phyloP scores from a whole-genome alignment of 1,140 invertebrate genomes.

The Macrosteles quadrilineatus region DNA sequence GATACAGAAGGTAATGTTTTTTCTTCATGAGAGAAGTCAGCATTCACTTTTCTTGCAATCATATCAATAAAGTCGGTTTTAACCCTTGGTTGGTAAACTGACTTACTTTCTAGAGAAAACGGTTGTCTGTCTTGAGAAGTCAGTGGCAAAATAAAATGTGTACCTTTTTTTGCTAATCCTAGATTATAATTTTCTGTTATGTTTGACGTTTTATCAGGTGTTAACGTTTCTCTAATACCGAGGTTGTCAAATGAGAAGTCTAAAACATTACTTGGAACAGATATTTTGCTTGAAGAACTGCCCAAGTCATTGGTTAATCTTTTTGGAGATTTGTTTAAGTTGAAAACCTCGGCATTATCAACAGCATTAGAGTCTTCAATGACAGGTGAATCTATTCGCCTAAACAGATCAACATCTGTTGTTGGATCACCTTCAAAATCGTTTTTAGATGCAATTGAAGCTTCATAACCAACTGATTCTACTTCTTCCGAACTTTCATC shows the following conservation, averaged over 20 bases:
- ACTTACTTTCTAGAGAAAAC: neutral
- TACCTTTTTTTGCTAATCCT: neutral
- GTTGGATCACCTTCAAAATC: neutral
- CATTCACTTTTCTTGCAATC: conserved; percentile 7
- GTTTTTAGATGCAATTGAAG: neutral
- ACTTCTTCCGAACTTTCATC: conserved; percentile 11
- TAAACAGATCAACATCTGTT: neutral
- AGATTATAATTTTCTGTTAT: neutral
- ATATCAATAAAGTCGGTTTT: neutral
- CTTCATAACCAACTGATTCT: neutral
- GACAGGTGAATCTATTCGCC: neutral
- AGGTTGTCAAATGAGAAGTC: neutral
- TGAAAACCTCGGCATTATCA: neutral
- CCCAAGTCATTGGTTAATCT: neutral
- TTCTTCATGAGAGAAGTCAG: neutral
- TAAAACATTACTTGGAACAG: too few species aligned
- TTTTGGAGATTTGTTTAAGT: neutral
- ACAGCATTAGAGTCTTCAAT: conserved; percentile 1
- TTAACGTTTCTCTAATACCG: neutral
- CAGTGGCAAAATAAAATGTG: neutral
- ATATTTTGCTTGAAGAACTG: neutral
- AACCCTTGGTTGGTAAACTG: conserved; percentile 12
- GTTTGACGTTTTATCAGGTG: neutral
- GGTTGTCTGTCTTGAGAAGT: neutral
- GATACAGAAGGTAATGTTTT: neutral